Evolutionary conservation across 1,140 invertebrate genomes (phyloP), one percentile per base, ranked within the genome.

Genomic region (Adoxophyes honmai): DNA sequence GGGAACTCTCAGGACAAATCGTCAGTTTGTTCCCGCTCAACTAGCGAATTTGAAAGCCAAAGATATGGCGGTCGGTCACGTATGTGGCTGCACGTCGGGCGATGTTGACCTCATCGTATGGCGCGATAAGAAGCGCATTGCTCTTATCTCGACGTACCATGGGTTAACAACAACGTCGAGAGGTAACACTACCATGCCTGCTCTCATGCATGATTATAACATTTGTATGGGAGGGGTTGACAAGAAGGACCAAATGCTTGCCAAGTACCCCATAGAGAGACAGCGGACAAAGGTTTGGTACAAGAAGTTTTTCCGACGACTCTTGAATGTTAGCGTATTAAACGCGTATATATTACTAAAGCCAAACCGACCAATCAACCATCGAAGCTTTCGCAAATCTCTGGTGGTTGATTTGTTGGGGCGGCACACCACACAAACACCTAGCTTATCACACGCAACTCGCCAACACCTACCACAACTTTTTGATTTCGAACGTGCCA

Each of bases 201-300:
- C 21, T 16, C 11, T 57, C 1, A 58, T 69, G n/a, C 11, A 2
- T 8, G 66, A 69, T 42, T 72, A 70, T 52, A 71, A 68, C 34
- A 61, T 35, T 7, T 39, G 52, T 33, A 71, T 71, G 66, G 62
- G 62, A 3, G 63, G 61, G 3, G 57, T 66, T 1, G 69, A 74
- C 55, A 42, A 56, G 28, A 62, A 66, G 44, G 75, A 78, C 35
- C 70, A 77, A 48, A 34, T 66, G 38, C 62, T 73, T 9, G 44
- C 62, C 4, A 55, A 36, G 33, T 69, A 60, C 28, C 65, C 60
- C 1, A 59, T 74, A 1, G 71, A 74, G 28, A 11, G 68, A 14
- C 68, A 59, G 9, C 39, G 71, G 15, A 63, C 21, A 1, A 36
- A 13, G 1, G 36, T 67, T 0, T 73, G 70, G 68, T 73, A 73